phyloP scores from a whole-genome alignment of 1,140 invertebrate genomes.

The Streblospio benedicti region DNA sequence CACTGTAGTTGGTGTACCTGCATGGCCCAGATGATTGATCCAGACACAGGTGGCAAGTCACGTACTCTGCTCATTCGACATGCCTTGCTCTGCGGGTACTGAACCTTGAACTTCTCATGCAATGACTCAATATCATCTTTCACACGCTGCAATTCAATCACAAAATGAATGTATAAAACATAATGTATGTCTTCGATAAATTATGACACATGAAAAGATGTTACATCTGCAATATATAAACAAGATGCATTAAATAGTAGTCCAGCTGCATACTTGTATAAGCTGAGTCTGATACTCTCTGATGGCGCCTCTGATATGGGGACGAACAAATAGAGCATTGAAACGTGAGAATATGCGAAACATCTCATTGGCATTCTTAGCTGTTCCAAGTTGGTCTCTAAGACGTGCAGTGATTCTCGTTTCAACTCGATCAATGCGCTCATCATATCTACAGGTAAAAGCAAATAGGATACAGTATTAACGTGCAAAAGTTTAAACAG shows the following conservation, averaged over 20 bases:
- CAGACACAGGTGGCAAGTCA: constrained; percentile 91
- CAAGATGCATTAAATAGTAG: too few relatives aligned
- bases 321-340: constrained; percentile 95
- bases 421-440: constrained; percentile 93
- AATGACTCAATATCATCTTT: constrained; percentile 97
- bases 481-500: too few relatives aligned
- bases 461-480: constrained; percentile 2
- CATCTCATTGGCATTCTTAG: constrained; percentile 99
- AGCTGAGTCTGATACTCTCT: constrained; percentile 98
- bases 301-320: constrained; percentile 96
- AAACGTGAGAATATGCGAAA: constrained; percentile 96
- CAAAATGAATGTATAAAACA: too few relatives aligned
- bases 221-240: too few relatives aligned
- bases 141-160: too few relatives aligned
- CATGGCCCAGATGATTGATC: constrained; percentile 97
- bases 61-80: constrained; percentile 79
- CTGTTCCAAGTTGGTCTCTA: constrained; percentile 91
- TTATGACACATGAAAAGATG: too few relatives aligned
- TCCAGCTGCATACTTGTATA: too few relatives aligned
- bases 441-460: constrained; percentile 65
- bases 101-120: constrained; percentile 96
- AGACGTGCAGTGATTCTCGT: constrained; percentile 92
- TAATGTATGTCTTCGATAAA: too few relatives aligned
- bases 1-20: too few relatives aligned
- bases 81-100: constrained; percentile 79